Evolutionary conservation across 2,113 vertebrate genomes (phyloP), one percentile per base, ranked within the genome.

Genomic region (Halcyon malimbica): DNA sequence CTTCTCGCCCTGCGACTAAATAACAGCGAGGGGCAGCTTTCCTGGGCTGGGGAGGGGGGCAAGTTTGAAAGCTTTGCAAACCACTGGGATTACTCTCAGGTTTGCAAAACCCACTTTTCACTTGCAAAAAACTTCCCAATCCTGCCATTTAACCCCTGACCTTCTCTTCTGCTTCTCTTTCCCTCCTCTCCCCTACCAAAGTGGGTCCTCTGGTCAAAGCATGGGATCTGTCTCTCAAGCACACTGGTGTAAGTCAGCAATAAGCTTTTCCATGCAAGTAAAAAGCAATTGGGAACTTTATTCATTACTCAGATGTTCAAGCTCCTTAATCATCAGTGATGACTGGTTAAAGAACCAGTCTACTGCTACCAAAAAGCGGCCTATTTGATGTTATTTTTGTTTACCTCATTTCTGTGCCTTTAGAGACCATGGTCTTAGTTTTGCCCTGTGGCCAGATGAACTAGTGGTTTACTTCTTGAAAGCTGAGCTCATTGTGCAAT

Each of bases 61-160:
- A 59, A 60, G 13, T 62, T 2, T 39, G 81, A 70, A 39, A 56
- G 89, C 78, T 85, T 75, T 90, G 87, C 87, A 31, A 65, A 87
- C n/a, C 33, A 29, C 41, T 17, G 10, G 92, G 91, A 94, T 96
- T 83, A 87, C 28, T 51, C 54, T 63, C 17, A 4, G 93, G 82
- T 90, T 95, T 96, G 91, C 90, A 93, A 92, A 93, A 87, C 41
- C 70, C 89, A 77, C 84, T 94, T 94, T 94, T 79, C 78, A 83
- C 71, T 88, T 69, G 91, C 67, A 87, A 93, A 93, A 82, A 76
- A 13, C 73, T 68, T 64, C 35, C 87, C 78, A 16, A 20, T 11
- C 69, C 77, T 90, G 84, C 68, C 62, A 4, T 94, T 96, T 91
- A 91, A 96, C 92, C 89, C 87, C 67, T 80, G 95, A 90, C 87